phyloP scores from a whole-genome alignment of 2,113 vertebrate species.

The Brachypodius melanocephalos region DNA sequence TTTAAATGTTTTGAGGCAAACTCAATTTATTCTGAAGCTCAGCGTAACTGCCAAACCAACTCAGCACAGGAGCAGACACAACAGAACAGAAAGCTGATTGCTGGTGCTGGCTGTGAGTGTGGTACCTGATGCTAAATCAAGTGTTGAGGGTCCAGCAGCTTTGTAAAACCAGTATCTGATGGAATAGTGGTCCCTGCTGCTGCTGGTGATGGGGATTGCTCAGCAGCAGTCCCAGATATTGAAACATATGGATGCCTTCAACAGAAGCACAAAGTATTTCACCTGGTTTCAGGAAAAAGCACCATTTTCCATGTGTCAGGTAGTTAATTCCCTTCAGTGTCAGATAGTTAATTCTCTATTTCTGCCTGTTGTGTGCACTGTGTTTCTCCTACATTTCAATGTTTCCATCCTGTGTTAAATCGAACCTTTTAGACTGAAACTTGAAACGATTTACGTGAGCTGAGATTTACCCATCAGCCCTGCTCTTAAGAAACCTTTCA shows the following conservation, averaged over 20 bases:
- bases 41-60: not conserved
- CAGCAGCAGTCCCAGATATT: accelerated
- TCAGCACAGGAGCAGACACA: not conserved
- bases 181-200: not conserved
- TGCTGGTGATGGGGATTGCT: accelerated
- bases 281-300: not conserved
- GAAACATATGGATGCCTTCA: accelerated
- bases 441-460: not conserved
- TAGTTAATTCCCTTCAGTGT: not conserved
- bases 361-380: not conserved
- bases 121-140: not conserved
- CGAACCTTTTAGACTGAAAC: conserved; percentile 11
- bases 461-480: not conserved
- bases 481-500: not conserved
- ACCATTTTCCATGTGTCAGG: not conserved
- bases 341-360: not conserved
- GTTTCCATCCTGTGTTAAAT: conserved; percentile 13
- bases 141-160: not conserved
- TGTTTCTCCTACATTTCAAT: not conserved
- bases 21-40: not conserved
- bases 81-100: not conserved
- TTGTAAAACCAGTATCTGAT: not conserved
- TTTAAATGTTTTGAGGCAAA: not conserved
- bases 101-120: accelerated
- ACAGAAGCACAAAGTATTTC: not conserved